Evolutionary conservation across 2,797 vertebrate genomes (phyloP), one percentile per base, ranked within the genome.

Genomic region (Acanthurus lineatus): DNA sequence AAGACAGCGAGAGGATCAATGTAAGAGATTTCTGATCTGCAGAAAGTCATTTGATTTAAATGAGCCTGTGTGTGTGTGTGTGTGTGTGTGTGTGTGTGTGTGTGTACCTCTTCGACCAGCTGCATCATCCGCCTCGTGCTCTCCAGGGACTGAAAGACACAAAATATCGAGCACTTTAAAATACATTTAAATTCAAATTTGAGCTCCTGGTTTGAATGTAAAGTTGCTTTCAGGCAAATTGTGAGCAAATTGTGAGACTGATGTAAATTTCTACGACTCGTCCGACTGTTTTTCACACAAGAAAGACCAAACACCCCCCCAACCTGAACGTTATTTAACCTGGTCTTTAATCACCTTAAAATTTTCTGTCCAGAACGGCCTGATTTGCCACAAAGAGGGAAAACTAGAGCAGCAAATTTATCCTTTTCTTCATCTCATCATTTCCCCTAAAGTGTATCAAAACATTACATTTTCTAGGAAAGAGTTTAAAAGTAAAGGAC

Each of bases 121-220:
- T 95, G 93, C 81, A 93, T 88, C 95, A 96, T 96, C 49, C 95
- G 67, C 11, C 96, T 86, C 0, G 96, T 96, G 82, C 95, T 95
- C 63, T 96, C 95, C 86, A 97, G 86, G 6, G 96, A 96, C 96
- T 97, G 81, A 77, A 85, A 82, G 4, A 84, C 6, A 88, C 6
- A 67, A 64, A 57, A 11, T 35, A 19, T 0, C 16, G 1, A 1
- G 3, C 0, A 11, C 1, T 44, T 66, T 20, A 73, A 17, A 0
- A 25, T 4, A 61, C 17, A 2, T 22, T 45, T 2, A 42, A 28
- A 40, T 40, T 6, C 25, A 25, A 25, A 25, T 25, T 25, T 25
- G 25, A 25, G 3, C 25, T 25, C 25, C 25, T 25, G 25, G 2
- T 25, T 25, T 25, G 25, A 25, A 25, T 25, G 25, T 25, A 25